phyloP scores from a whole-genome alignment of 2,113 vertebrate species.

The Empidonax alnorum region DNA sequence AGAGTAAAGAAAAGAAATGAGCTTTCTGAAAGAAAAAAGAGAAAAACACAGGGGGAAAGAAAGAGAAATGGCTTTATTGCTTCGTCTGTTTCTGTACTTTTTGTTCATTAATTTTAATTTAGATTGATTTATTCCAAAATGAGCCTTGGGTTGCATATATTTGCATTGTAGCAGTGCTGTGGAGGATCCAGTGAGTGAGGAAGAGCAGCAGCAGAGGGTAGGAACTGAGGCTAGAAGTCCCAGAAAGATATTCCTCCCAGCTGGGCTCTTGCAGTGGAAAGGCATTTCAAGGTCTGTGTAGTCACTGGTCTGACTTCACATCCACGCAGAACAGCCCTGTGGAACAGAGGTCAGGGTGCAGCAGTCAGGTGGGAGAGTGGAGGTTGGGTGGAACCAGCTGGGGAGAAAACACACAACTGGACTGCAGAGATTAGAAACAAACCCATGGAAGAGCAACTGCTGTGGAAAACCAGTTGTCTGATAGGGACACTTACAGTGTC shows the following conservation, averaged over 20 bases:
- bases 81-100: slow-evolving; percentile 67
- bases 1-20: not conserved
- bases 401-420: not conserved
- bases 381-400: not conserved
- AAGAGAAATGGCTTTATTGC: slow-evolving; percentile 14
- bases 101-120: slow-evolving; percentile 77
- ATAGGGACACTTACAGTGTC: not conserved
- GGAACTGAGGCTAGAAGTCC: not conserved
- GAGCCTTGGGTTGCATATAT: slow-evolving; percentile 68
- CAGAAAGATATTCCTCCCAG: not conserved
- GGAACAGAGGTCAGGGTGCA: not conserved
- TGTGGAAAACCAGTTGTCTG: not conserved
- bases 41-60: not conserved
- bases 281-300: not conserved
- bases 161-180: slow-evolving; percentile 65
- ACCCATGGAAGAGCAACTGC: not conserved
- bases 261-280: not conserved
- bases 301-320: not conserved
- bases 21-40: not conserved
- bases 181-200: slow-evolving; percentile 45
- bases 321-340: not conserved
- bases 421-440: slow-evolving; percentile 35
- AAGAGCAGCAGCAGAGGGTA: slow-evolving; percentile 8
- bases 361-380: not conserved
- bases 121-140: slow-evolving; percentile 74